Conservation (phyloP, 2,113 vertebrate species). For the Rhizomys pruinosus region DNA sequence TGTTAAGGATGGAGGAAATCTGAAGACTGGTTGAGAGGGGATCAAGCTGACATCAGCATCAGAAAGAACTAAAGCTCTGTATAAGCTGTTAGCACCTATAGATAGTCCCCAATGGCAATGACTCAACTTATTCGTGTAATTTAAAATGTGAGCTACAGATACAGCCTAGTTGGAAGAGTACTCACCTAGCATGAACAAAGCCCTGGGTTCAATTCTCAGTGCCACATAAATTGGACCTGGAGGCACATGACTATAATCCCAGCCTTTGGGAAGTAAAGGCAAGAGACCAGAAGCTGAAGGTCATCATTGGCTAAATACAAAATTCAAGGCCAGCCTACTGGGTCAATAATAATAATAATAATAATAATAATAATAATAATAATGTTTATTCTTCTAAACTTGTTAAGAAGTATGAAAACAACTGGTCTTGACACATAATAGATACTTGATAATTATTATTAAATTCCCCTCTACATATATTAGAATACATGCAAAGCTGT, state of each 20-base stretch:
- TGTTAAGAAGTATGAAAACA: slow-evolving; percentile 23
- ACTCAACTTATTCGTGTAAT: too few relatives aligned
- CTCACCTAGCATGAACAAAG: background rate
- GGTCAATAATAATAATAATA: background rate
- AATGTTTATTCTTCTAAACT: background rate
- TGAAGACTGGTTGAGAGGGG: background rate
- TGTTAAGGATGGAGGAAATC: background rate
- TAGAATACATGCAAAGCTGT: background rate
- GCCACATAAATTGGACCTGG: background rate
- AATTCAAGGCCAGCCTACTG: background rate
- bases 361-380: background rate
- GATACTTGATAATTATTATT: background rate
- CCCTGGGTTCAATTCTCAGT: background rate
- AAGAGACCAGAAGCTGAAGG: background rate
- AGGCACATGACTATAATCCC: background rate
- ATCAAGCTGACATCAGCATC: background rate
- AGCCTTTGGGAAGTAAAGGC: background rate
- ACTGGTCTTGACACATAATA: background rate
- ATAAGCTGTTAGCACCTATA: background rate
- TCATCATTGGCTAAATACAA: background rate
- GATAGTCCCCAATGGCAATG: background rate
- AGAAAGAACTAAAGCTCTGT: background rate
- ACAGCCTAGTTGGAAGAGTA: background rate
- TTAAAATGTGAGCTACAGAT: background rate
- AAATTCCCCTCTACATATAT: slow-evolving; percentile 28